phyloP scores from a whole-genome alignment of 1,140 invertebrate species.

The Battus philenor region DNA sequence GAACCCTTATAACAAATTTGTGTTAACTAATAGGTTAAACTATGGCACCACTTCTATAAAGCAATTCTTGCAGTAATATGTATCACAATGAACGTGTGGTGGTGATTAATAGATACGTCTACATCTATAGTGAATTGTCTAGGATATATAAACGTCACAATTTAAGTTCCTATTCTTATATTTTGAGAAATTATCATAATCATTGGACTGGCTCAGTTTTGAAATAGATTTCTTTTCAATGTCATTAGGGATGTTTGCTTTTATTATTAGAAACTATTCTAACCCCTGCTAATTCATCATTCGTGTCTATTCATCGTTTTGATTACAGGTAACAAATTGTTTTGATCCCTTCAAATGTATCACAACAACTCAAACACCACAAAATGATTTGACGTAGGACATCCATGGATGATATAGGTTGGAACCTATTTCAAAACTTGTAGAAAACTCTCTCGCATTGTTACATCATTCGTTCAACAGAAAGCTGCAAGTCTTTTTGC shows the following conservation, averaged over 20 bases:
- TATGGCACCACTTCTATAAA: conserved; percentile 27
- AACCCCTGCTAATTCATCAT: too few relatives aligned
- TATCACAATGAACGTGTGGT: conserved; percentile 45
- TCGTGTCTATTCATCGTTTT: too few relatives aligned
- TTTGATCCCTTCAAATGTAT: conserved; percentile 4
- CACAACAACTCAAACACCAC: too few relatives aligned
- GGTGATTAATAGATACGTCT: conserved; percentile 25
- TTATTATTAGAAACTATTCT: neutral
- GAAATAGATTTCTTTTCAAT: conserved; percentile 54
- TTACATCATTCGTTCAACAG: conserved; percentile 20
- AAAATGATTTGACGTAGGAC: too few relatives aligned
- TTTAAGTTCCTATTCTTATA: conserved; percentile 38
- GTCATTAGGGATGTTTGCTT: conserved; percentile 4
- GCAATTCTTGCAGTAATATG: conserved; percentile 27
- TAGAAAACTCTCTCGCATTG: conserved; percentile 37
- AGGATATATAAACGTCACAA: conserved; percentile 38
- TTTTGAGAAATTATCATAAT: conserved; percentile 37
- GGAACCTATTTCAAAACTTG: conserved; percentile 61
- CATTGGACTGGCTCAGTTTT: conserved; percentile 54
- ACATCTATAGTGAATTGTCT: conserved; percentile 33
- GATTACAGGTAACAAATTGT: too few relatives aligned
- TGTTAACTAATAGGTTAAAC: conserved; percentile 9
- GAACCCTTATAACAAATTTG: neutral
- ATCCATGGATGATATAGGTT: too few relatives aligned
- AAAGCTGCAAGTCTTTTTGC: conserved; percentile 33